These are phyloP conservation scores for Tortrix viridana DNA, from an alignment of 2,888 invertebrate species.

Conservation along the genomic window DNA sequence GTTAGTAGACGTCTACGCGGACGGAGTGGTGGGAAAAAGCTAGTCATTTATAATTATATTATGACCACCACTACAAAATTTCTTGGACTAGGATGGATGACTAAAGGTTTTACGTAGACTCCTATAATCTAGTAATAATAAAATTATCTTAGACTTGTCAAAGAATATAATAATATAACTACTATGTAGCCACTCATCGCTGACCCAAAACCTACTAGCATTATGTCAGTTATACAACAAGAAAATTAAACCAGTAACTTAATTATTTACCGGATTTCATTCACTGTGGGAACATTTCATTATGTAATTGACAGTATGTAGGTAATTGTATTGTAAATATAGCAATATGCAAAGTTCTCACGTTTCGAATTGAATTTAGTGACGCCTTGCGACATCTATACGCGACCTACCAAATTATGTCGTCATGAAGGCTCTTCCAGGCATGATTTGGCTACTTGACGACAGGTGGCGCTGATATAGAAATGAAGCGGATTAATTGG, in stretches of 20 bases:
- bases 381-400: constrained; percentile 60
- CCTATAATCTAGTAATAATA: too few relatives aligned
- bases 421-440: constrained; percentile 40
- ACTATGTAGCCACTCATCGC: neutral
- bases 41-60: too few relatives aligned
- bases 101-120: too few relatives aligned
- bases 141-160: too few relatives aligned
- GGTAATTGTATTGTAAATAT: constrained; percentile 21
- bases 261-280: constrained; percentile 31
- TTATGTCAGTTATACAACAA: constrained; percentile 33
- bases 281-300: constrained; percentile 31
- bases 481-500: neutral
- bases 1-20: too few relatives aligned
- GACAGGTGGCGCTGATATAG: constrained; percentile 52
- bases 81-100: too few relatives aligned
- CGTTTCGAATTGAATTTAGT: constrained; percentile 33
- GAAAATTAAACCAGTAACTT: constrained; percentile 24
- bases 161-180: too few relatives aligned
- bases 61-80: too few relatives aligned
- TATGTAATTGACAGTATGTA: constrained; percentile 25
- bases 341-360: constrained; percentile 30
- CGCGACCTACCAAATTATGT: constrained; percentile 44
- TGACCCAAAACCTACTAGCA: constrained; percentile 13
- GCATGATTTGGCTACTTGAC: constrained; percentile 41
- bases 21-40: too few relatives aligned